Evolutionary conservation across 2,113 vertebrate genomes (phyloP).

Genomic region (Phylloscopus trochilus): DNA sequence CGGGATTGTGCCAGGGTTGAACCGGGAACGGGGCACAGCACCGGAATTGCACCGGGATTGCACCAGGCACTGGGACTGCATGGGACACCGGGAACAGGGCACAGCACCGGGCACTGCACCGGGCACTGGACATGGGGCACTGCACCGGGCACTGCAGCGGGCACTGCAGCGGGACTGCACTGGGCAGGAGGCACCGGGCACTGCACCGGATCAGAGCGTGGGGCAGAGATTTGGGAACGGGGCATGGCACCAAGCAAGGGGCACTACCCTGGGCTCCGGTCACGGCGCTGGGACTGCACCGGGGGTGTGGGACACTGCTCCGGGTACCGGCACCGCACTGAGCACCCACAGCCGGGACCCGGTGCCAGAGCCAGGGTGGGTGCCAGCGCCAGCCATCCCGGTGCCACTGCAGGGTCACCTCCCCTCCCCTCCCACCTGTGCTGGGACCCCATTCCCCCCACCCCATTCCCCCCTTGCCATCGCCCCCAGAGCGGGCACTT

Average conservation of each 20-base stretch:
- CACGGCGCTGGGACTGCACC: not conserved
- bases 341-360: not conserved
- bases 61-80: too few species aligned
- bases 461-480: not conserved
- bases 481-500: not conserved
- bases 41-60: too few species aligned
- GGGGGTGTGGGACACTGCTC: not conserved
- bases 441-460: too few species aligned
- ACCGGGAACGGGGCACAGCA: not conserved
- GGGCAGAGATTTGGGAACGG: not conserved
- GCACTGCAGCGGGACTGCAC: not conserved
- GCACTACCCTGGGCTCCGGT: not conserved
- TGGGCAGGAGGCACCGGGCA: too few species aligned
- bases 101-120: not conserved
- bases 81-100: too few species aligned
- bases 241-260: not conserved
- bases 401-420: not conserved
- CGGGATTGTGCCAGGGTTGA: too few species aligned
- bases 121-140: too few species aligned
- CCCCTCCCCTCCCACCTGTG: not conserved
- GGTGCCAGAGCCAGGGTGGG: not conserved
- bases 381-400: not conserved
- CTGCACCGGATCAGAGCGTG: not conserved
- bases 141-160: rapidly evolving
- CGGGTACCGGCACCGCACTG: rapidly evolving